Evolutionary conservation across 2,113 vertebrate genomes (phyloP).

Genomic region (Megaptera novaeangliae): DNA sequence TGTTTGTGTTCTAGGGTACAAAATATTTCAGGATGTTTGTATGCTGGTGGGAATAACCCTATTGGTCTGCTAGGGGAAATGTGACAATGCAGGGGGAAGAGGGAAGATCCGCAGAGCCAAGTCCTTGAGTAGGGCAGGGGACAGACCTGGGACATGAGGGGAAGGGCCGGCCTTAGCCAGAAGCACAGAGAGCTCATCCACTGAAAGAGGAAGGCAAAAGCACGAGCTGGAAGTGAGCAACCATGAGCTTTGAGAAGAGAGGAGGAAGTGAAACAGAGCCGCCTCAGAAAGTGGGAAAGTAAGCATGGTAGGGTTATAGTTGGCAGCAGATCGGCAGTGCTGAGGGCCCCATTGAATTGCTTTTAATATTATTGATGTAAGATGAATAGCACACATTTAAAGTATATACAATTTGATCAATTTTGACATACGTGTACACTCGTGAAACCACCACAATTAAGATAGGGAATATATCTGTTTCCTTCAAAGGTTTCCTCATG

Average conservation of each 20-base stretch:
- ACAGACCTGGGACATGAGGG: too few species aligned
- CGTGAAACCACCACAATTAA: not conserved
- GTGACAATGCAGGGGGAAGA: not conserved
- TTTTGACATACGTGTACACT: not conserved
- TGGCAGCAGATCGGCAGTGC: not conserved
- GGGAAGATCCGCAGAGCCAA: not conserved
- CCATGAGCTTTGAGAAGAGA: not conserved
- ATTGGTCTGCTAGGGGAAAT: not conserved
- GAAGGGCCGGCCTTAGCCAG: not conserved
- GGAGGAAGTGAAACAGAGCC: not conserved
- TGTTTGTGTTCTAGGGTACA: not conserved
- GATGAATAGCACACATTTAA: not conserved
- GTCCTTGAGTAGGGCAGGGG: not conserved
- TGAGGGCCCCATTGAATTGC: not conserved
- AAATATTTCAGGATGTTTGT: not conserved
- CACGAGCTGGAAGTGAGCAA: not conserved
- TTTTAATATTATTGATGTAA: not conserved
- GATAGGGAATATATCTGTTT: not conserved
- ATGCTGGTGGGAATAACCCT: not conserved
- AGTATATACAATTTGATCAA: not conserved
- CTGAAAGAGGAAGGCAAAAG: not conserved
- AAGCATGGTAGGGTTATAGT: accelerated
- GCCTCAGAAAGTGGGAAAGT: not conserved
- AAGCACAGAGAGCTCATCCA: not conserved
- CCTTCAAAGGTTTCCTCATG: not conserved